Evolutionary conservation across 2,113 vertebrate genomes (phyloP).

Genomic region (Peromyscus polionotus): DNA sequence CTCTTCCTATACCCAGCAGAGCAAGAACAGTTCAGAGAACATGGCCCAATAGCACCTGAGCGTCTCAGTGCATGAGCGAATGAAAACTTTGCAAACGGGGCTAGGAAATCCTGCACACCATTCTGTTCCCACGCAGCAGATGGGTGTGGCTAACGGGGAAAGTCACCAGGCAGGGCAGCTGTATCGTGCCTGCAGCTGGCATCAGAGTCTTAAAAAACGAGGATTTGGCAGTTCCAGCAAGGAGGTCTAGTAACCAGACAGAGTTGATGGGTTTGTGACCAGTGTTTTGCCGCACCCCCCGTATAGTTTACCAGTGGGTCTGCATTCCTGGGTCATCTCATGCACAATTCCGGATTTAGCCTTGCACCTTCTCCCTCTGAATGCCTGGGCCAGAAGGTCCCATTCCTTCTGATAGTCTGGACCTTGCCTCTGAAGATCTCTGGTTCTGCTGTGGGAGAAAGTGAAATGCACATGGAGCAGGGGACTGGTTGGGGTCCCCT

Average conservation of each 20-base stretch:
- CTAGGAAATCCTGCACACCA: not conserved
- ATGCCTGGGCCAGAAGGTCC: not conserved
- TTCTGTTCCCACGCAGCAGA: not conserved
- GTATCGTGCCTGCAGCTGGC: not conserved
- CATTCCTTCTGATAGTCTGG: not conserved
- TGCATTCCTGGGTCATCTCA: not conserved
- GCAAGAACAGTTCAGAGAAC: not conserved
- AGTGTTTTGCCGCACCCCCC: not conserved
- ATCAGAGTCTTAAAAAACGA: not conserved
- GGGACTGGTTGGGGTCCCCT: not conserved
- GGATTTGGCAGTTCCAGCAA: not conserved
- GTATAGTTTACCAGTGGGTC: not conserved
- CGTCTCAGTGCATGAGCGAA: not conserved
- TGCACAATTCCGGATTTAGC: not conserved
- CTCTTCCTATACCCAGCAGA: not conserved
- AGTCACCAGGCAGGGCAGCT: not conserved
- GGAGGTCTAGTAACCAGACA: not conserved
- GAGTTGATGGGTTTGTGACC: not conserved
- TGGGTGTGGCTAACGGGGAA: not conserved
- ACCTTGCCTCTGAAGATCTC: not conserved
- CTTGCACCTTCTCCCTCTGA: not conserved
- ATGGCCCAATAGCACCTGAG: not conserved
- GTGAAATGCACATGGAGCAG: accelerated
- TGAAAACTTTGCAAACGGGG: not conserved
- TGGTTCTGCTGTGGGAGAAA: not conserved